Base-by-base conservation (phyloP, 2,113 vertebrate genomes). In the Ochotona princeps region DNA sequence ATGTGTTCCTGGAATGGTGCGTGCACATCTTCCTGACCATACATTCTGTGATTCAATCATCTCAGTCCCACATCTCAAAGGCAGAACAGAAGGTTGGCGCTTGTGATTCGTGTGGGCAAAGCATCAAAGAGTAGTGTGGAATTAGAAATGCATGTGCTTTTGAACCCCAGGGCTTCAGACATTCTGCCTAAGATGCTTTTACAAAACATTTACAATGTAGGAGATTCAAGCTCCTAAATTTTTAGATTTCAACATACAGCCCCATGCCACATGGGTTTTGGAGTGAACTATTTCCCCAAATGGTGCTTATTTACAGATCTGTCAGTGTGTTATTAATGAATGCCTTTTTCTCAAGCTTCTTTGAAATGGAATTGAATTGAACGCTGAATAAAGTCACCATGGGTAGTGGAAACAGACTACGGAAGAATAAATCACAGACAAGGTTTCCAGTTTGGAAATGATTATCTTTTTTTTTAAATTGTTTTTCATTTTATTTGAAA, bases 231-330 rank as follows among this genome's bases (percentile, higher is more conserved):
- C 21, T 90, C 63, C 30, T 8, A 66, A 79, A 75, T 86, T 86
- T 57, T 18, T 47, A 21, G 79, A 79, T 60, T 74, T 65, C 25
- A 76, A 35, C 61, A 60, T 57, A 67, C 2, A 69, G 83, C 47
- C n/a, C 76, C 13, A 11, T 7, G 6, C 60, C 15, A 78, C 69
- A 47, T 9, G 63, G 80, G n/a, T n/a, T 47, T 14, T 38, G 90
- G 89, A 76, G 83, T 44, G 70, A 89, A 69, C 17, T 15, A 5
- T 69, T 89, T 26, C 20, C 81, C 60, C 32, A 60, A 74, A 90
- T 69, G 63, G 69, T 65, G 47, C 47, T 90, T 60, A 76, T 78
- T 83, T 49, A 81, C 91, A 69, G 54, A 91, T 80, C 90, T 61
- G n/a, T 13, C 13, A 61, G 18, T 15, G 3, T 30, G 35, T 60